Evolutionary conservation across 2,888 invertebrate species (phyloP), one percentile per base, ranked within the genome.

Genomic region (Pecten maximus): DNA sequence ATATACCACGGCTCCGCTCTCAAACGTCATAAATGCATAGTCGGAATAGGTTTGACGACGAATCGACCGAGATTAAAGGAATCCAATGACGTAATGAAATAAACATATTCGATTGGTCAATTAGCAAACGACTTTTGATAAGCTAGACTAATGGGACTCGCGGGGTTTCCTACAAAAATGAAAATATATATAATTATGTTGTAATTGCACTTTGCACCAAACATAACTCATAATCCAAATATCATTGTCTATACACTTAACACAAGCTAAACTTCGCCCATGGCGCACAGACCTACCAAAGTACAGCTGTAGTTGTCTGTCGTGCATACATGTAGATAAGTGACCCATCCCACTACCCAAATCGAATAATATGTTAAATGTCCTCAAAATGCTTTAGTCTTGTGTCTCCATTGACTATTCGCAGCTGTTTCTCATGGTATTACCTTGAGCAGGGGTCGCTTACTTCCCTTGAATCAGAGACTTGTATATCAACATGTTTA

Each of bases 41-140:
- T 54, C 54, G 54, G 8, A 74, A 74, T 35, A 74, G 10, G 1
- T 15, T 35, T 74, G 74, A 74, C 74, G 35, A 74, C 10, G 35
- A 35, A 35, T 35, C 74, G 35, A 35, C 60, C 74, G 74, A 74
- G 74, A 74, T 74, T 35, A 74, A 74, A 74, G 74, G 74, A 12
- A 28, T 35, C 28, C 28, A 74, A 74, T 74, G 74, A 74, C 74
- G 74, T 35, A 74, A 74, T 74, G 16, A 35, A 35, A 74, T 74
- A 28, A 28, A 74, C 74, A 74, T 2, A 74, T 74, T 28, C 15
- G 35, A 74, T 74, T 74, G 74, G 74, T 35, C 74, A 74, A 74
- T 74, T 74, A 74, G 74, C 4, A 74, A 74, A 74, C 35, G 60
- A 74, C 60, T 8, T 74, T 74, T 74, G 60, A 74, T 74, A 74